These are phyloP conservation scores for Plutomurus gul DNA, from an alignment of 1,140 invertebrate species.

Conservation along the genomic window DNA sequence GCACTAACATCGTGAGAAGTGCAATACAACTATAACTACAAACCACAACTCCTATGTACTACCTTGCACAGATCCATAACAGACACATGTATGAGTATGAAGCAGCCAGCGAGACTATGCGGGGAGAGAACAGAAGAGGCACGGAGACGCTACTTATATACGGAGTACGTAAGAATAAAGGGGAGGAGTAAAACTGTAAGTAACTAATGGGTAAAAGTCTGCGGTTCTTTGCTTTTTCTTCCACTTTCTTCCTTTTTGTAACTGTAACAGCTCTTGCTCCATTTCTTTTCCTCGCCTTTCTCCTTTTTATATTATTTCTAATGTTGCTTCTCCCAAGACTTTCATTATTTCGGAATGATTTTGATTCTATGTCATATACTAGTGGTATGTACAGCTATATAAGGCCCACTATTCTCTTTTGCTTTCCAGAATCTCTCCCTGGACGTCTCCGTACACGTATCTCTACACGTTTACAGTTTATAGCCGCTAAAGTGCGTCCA, in stretches of 20 bases:
- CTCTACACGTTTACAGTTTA: neutral
- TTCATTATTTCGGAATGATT: slow-evolving; percentile 20
- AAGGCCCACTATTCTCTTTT: no score
- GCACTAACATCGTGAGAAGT: no score
- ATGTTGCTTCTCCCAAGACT: slow-evolving; percentile 2
- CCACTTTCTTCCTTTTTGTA: neutral
- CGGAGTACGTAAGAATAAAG: neutral
- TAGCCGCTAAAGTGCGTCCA: neutral
- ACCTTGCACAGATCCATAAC: neutral
- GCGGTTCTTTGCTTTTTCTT: neutral
- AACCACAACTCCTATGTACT: neutral
- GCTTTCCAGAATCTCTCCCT: no score
- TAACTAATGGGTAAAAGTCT: neutral
- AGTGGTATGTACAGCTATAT: no score
- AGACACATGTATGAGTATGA: neutral
- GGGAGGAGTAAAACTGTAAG: neutral
- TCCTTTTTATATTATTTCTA: slow-evolving; percentile 27
- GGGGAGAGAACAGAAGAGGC: neutral
- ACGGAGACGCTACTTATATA: neutral
- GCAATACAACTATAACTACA: neutral
- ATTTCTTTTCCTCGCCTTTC: slow-evolving; percentile 9
- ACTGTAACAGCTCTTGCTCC: neutral
- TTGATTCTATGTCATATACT: neutral
- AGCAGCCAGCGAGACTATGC: no score
- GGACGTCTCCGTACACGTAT: neutral